Conservation (phyloP, 1,140 invertebrate species). For the Whitmania pigra region DNA sequence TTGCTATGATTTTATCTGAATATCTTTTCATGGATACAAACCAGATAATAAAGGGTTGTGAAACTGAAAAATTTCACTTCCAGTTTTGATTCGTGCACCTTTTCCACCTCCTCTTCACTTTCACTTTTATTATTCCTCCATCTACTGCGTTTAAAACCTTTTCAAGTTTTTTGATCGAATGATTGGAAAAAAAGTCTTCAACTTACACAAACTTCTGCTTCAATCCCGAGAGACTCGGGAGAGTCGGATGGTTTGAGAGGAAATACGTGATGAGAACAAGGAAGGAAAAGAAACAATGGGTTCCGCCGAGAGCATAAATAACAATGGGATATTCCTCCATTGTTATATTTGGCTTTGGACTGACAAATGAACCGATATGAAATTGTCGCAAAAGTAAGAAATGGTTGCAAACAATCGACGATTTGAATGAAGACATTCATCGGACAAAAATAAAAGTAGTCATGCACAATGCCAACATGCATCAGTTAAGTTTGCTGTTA, state of each 20-base stretch:
- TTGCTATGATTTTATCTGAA: not conserved
- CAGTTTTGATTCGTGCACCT: slow-evolving; percentile 37
- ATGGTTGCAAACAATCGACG: no score
- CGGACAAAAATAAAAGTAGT: no score
- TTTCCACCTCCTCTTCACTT: slow-evolving; percentile 25
- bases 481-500: no score
- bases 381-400: no score
- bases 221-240: slow-evolving; percentile 28
- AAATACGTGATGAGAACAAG: slow-evolving; percentile 35
- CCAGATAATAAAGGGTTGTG: slow-evolving; percentile 40
- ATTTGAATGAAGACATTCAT: no score
- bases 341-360: slow-evolving; percentile 19
- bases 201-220: slow-evolving; percentile 24
- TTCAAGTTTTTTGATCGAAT: not conserved
- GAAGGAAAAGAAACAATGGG: slow-evolving; percentile 35
- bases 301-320: slow-evolving; percentile 32
- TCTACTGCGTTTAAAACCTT: not conserved
- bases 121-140: slow-evolving; percentile 8
- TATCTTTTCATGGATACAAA: slow-evolving; percentile 18
- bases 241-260: slow-evolving; percentile 35
- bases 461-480: no score
- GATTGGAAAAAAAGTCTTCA: not conserved
- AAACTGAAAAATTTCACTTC: slow-evolving; percentile 41
- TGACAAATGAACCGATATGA: slow-evolving; percentile 5
- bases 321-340: slow-evolving; percentile 25